These are phyloP conservation scores for Cottoperca gobio DNA, from an alignment of 2,797 vertebrate species.

Conservation along the genomic window DNA sequence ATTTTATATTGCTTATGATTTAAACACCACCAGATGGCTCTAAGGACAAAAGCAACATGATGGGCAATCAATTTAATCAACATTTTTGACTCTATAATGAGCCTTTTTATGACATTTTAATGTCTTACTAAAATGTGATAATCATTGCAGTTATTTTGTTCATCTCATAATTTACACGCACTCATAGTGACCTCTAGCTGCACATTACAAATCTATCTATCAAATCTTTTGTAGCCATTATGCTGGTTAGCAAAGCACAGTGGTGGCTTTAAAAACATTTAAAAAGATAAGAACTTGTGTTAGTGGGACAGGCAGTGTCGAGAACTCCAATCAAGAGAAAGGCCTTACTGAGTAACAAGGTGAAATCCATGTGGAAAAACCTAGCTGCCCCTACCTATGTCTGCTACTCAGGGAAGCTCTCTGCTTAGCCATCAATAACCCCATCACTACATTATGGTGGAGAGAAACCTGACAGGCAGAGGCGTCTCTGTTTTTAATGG, in stretches of 20 bases:
- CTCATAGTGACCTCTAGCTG: background rate
- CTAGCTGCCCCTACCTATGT: conserved; percentile 38
- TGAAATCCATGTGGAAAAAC: conserved; percentile 43
- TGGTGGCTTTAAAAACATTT: background rate
- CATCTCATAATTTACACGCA: conserved; percentile 7
- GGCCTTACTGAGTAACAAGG: conserved; percentile 40
- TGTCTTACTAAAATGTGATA: conserved; percentile 13
- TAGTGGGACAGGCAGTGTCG: conserved; percentile 18
- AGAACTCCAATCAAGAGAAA: conserved; percentile 64
- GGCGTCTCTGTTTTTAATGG: conserved; percentile 75
- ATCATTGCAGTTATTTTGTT: conserved; percentile 13
- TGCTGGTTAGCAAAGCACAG: background rate
- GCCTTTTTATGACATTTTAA: conserved; percentile 18
- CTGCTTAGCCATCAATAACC: conserved; percentile 7
- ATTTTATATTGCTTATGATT: background rate
- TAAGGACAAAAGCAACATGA: background rate
- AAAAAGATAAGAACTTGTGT: conserved; percentile 20
- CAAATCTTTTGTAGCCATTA: background rate
- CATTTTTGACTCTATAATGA: conserved; percentile 1
- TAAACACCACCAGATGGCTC: conserved; percentile 22
- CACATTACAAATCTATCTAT: background rate
- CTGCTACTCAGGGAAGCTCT: conserved; percentile 27
- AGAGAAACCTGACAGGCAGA: conserved; percentile 69
- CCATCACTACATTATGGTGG: conserved; percentile 25
- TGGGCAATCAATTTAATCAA: conserved; percentile 1